Percentiles rank a stretch among this genome's conserved stretches.
Evolutionary conservation across 2,797 vertebrate genomes (phyloP).

Genomic region (Sardinella longiceps): DNA sequence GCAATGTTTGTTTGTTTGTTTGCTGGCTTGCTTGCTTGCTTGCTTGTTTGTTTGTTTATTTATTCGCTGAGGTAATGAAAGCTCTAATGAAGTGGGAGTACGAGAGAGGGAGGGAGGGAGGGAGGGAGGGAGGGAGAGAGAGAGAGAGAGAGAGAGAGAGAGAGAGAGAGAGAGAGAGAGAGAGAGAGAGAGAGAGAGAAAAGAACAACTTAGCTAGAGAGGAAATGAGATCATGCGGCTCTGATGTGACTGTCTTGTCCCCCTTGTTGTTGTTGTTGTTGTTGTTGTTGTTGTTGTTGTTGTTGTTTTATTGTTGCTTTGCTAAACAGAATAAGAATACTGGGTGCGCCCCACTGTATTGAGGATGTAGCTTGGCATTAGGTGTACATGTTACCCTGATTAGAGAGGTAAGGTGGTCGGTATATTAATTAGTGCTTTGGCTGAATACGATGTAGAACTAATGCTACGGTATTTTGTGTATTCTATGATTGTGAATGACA

Average conservation of each 20-base stretch:
- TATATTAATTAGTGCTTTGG: not conserved
- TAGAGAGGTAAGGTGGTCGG: not conserved
- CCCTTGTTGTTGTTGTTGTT: constrained; percentile 1
- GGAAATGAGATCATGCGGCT: constrained; percentile 6
- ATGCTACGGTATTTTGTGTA: not conserved
- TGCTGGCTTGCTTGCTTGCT: not conserved
- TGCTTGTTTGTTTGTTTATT: not conserved
- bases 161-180: too few species aligned
- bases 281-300: not conserved
- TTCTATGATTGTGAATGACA: not conserved
- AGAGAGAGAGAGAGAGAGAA: too few species aligned
- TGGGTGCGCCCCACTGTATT: not conserved
- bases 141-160: not conserved
- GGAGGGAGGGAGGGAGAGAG: not conserved
- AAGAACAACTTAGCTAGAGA: not conserved
- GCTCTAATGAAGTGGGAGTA: not conserved
- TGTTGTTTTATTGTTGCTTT: not conserved
- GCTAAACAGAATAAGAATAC: not conserved
- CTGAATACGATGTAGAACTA: not conserved
- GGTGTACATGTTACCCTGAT: not conserved
- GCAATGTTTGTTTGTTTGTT: constrained; percentile 14
- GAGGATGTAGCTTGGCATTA: not conserved
- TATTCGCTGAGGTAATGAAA: not conserved
- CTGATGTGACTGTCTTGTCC: not conserved
- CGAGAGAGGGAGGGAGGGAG: not conserved